Percentiles rank a stretch among this genome's conserved stretches.
Conservation (phyloP, 2,888 invertebrate genomes). For the Endotricha flammealis region DNA sequence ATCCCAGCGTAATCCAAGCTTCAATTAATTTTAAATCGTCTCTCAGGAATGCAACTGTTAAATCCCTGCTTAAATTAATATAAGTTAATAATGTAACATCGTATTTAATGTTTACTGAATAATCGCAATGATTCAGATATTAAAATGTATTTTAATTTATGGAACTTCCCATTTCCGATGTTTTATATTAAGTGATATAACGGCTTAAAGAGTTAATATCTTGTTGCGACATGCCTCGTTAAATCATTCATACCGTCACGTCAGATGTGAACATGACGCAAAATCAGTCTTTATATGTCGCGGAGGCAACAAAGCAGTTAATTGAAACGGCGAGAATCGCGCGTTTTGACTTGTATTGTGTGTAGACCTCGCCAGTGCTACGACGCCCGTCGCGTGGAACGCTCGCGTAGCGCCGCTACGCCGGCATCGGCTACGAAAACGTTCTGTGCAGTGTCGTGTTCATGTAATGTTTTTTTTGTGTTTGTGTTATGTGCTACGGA, state of each 20-base stretch:
- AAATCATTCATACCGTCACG: not conserved
- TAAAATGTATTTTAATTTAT: no score
- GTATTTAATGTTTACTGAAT: not conserved
- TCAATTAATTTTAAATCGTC: slow-evolving; percentile 8
- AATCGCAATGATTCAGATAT: no score
- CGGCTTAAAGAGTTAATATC: not conserved
- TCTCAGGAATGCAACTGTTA: slow-evolving; percentile 1
- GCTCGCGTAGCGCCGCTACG: slow-evolving; percentile 57
- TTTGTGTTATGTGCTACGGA: slow-evolving; percentile 30
- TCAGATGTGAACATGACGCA: slow-evolving; percentile 1
- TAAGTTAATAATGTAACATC: slow-evolving; percentile 1
- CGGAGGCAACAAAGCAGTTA: slow-evolving; percentile 67
- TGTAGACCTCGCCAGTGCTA: slow-evolving; percentile 64
- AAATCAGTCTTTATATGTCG: slow-evolving; percentile 32
- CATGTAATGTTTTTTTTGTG: slow-evolving; percentile 23
- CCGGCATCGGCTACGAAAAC: slow-evolving; percentile 43
- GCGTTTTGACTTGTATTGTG: slow-evolving; percentile 30
- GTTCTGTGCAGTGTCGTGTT: slow-evolving; percentile 41
- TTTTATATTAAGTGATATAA: not conserved
- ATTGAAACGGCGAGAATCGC: slow-evolving; percentile 58
- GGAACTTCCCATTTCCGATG: not conserved
- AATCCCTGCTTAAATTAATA: slow-evolving; percentile 9
- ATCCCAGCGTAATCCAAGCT: slow-evolving; percentile 1
- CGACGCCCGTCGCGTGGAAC: slow-evolving; percentile 64
- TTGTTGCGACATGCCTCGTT: not conserved